Evolutionary conservation across 2,797 vertebrate species (phyloP), one percentile per base, ranked within the genome.

Genomic region (Xenentodon cancila): DNA sequence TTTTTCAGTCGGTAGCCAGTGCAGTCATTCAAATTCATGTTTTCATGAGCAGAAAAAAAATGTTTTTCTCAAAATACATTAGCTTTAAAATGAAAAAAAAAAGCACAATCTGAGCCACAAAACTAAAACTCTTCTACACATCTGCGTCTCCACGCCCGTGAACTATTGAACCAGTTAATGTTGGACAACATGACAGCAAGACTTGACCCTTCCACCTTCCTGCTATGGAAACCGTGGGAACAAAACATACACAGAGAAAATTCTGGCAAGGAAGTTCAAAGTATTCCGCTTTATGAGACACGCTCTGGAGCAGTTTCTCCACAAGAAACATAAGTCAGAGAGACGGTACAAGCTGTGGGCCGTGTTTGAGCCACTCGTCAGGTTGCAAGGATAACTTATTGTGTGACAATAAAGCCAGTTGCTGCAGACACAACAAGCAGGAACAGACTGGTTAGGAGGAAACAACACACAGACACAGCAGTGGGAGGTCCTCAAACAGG

Each of bases 121-220:
- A 32, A 32, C 32, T 32, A 32, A 32, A 32, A 32, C 32, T 32
- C 32, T 32, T 2, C 32, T 5, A 63, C 34, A 53, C 0, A 18
- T 13, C 13, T 19, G 22, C 53, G 51, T 53, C 63, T 45, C 32
- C 0, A 48, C 51, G 11, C 16, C 22, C 42, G 30, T 5, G 15
- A 20, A 34, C 34, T 5, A 7, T 47, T 63, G 25, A 54, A 22
- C 54, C 1, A 19, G 75, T 74, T 81, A 51, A 80, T 77, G 68
- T 47, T 73, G 54, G 71, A 75, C 69, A 60, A 37, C 67, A 66
- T 62, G 45, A 62, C 69, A 60, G 40, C 67, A 66, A 64, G 45
- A 62, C 77, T 74, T 85, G 83, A 89, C 81, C 87, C 40, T 79
- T 86, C 20, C 69, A 65, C 75, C 34, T 25, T 52, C 40, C 73